Conservation (phyloP, 2,797 vertebrate genomes). For the Steatocranus sp. region DNA sequence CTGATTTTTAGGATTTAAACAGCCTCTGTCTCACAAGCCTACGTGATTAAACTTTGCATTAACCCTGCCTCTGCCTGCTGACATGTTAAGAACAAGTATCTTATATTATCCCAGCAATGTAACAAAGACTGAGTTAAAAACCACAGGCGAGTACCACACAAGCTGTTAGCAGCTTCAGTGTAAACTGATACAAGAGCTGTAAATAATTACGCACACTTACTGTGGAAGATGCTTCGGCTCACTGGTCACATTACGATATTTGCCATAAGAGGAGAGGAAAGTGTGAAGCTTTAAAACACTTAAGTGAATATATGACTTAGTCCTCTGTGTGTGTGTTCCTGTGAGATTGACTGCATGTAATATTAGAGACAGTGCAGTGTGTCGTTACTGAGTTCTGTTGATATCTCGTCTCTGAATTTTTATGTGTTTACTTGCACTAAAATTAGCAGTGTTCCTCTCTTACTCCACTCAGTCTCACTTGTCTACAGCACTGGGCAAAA, state of each 20-base stretch:
- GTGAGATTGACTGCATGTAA: neutral
- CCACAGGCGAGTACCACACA: neutral
- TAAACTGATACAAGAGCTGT: neutral
- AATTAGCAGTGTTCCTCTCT: neutral
- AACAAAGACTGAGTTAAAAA: neutral
- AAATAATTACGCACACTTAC: constrained; percentile 10
- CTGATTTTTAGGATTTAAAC: neutral
- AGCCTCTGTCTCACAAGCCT: neutral
- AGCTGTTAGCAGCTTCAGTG: neutral
- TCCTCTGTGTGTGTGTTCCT: neutral
- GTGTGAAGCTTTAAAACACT: neutral
- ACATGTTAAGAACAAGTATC: neutral
- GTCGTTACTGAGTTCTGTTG: constrained; percentile 4
- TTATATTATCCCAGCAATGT: neutral
- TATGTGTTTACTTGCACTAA: neutral
- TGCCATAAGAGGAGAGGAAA: constrained; percentile 15
- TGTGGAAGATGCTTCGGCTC: neutral
- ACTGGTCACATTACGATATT: neutral
- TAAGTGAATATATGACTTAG: neutral
- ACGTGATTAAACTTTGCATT: neutral
- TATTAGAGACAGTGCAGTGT: neutral
- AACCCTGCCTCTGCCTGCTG: neutral
- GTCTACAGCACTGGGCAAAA: neutral
- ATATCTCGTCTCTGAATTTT: neutral
- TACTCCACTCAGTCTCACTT: neutral